phyloP scores from a whole-genome alignment of 2,113 vertebrate genomes.

The Eublepharis macularius region DNA sequence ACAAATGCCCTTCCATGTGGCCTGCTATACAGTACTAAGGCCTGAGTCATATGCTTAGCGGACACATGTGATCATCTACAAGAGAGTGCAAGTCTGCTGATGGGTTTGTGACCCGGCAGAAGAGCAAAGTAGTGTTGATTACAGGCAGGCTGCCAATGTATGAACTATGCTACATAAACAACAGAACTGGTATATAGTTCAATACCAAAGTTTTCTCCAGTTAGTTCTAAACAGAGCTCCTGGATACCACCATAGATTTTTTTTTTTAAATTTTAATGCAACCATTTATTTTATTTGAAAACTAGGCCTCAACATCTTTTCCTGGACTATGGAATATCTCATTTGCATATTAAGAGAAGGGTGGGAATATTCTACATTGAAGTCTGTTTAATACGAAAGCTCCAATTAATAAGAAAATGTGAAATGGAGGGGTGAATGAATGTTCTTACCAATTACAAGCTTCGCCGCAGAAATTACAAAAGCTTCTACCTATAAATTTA shows the following conservation, averaged over 20 bases:
- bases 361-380: not conserved
- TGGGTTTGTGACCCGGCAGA: no score
- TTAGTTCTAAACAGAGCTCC: not conserved
- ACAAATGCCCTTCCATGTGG: not conserved
- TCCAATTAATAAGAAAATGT: not conserved
- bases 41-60: not conserved
- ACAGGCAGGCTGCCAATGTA: not conserved
- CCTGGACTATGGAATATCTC: not conserved
- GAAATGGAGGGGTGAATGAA: not conserved
- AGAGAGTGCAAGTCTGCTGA: no score
- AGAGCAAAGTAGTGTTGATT: not conserved
- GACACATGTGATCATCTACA: not conserved
- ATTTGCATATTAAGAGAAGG: not conserved
- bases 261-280: not conserved
- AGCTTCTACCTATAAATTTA: not conserved
- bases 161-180: not conserved
- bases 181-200: not conserved
- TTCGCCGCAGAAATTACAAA: not conserved
- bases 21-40: not conserved
- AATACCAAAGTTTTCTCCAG: accelerated
- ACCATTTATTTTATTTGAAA: not conserved
- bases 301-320: not conserved
- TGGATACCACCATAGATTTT: not conserved
- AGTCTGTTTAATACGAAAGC: not conserved
- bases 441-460: no score